Evolutionary conservation across 2,797 vertebrate genomes (phyloP), one percentile per base, ranked within the genome.

Genomic region (Danio choprae): DNA sequence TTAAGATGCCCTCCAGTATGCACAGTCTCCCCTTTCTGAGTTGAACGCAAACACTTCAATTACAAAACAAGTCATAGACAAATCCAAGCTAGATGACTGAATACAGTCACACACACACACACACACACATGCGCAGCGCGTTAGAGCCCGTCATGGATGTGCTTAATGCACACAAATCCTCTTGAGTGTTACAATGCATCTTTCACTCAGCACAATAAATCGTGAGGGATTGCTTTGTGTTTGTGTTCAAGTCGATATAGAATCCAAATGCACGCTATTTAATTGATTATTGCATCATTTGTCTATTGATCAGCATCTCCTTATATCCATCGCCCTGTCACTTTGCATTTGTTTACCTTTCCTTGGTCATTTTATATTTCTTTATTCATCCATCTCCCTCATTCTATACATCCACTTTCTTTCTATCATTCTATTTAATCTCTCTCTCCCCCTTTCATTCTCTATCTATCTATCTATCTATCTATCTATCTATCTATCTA

Each of bases 41-140:
- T 64, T 70, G 79, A 73, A 80, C 63, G 64, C 68, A 22, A 20
- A 77, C 40, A 38, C 79, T 29, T 60, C 59, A 64, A 64, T 75
- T 53, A 41, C 73, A 64, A 64, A 75, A 64, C 18, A 59, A 53
- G 51, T 77, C 50, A 77, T 20, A 68, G 13, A 77, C 63, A 67
- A 76, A 77, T 29, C 74, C 69, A 55, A 2, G 3, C 11, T 43
- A 72, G 60, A 51, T 50, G 12, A 50, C 62, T 76, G 56, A 69
- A 79, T 41, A 63, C 48, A 65, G 51, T 22, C 5, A 51, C n/a
- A 38, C 20, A 48, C 43, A n/a, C n/a, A 38, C 20, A 48, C 43
- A n/a, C 29, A 29, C n/a, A n/a, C 29, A 29, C 29, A 29, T 1
- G 29, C 29, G n/a, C 4, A 1, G 69, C 7, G 3, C 69, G 56